A percentile compares a stretch with the other conserved stretches of the same genome.
phyloP scores from a whole-genome alignment of 2,888 invertebrate genomes.

The Calliphora vomitoria region DNA sequence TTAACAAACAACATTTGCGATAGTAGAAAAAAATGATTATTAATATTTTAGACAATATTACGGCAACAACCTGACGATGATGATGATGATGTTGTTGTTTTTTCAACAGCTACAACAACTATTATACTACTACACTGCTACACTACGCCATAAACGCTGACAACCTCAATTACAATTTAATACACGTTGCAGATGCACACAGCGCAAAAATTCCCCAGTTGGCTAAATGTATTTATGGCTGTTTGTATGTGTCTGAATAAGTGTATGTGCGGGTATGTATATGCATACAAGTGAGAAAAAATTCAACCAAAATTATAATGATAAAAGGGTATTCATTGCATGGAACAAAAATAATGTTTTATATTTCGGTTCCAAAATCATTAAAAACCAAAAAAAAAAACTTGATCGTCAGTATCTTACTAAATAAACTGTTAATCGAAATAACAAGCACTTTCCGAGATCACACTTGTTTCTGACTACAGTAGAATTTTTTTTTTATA shows the following conservation, averaged over 20 bases:
- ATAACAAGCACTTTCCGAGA: too few relatives aligned
- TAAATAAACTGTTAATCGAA: too few relatives aligned
- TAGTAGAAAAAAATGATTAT: conserved; percentile 48
- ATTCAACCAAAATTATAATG: neutral
- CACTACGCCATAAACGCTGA: conserved; percentile 54
- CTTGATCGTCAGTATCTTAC: too few relatives aligned
- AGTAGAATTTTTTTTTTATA: too few relatives aligned
- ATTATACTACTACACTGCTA: neutral
- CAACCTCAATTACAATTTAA: conserved; percentile 72
- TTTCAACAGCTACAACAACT: conserved; percentile 36
- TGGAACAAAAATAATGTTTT: too few relatives aligned
- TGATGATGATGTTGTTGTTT: conserved; percentile 45
- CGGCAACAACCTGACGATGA: conserved; percentile 48
- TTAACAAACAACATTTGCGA: neutral
- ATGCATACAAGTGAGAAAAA: neutral
- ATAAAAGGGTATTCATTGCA: too few relatives aligned
- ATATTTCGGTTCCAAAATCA: too few relatives aligned
- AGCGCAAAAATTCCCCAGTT: conserved; percentile 59
- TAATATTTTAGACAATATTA: conserved; percentile 52
- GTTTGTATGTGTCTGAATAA: neutral
- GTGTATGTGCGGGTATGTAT: neutral
- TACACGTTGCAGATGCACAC: conserved; percentile 70
- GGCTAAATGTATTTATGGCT: conserved; percentile 21
- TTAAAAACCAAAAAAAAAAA: too few relatives aligned
- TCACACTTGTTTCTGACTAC: too few relatives aligned